Conservation (phyloP, 2,113 vertebrate genomes). For the Nesoenas mayeri region DNA sequence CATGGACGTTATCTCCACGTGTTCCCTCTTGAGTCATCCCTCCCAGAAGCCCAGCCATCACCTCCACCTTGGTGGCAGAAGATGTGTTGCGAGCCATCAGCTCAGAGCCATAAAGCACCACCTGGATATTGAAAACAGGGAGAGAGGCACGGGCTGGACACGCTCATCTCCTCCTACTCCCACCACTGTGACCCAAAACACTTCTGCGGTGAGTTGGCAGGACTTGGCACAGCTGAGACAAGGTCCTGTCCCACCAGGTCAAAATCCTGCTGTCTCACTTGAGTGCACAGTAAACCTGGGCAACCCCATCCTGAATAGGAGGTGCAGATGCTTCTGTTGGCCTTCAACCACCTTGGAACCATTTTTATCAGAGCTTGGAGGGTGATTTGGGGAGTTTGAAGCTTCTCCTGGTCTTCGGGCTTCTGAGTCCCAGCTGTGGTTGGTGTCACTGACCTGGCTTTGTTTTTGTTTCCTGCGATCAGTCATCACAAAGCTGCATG, state of each 20-base stretch:
- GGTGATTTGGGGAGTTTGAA: fast-evolving
- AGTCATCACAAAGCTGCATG: neutral
- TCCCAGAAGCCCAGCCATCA: fast-evolving
- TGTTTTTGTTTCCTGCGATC: neutral
- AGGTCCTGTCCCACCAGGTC: neutral
- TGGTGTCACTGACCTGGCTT: neutral
- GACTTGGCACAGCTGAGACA: neutral
- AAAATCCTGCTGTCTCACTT: neutral
- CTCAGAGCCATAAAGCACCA: neutral
- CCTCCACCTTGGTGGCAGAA: neutral
- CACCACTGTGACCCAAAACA: neutral
- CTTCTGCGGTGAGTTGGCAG: neutral
- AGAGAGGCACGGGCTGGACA: neutral
- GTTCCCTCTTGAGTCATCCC: neutral
- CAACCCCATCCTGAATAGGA: neutral
- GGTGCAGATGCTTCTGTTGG: neutral
- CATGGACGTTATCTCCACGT: neutral
- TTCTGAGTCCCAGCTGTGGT: neutral
- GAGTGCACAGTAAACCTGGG: neutral
- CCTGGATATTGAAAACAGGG: neutral
- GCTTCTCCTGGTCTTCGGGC: neutral
- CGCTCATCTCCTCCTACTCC: neutral
- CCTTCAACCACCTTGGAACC: neutral
- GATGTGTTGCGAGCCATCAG: neutral
- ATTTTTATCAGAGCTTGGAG: neutral